phyloP scores from a whole-genome alignment of 2,113 vertebrate species.

The Clarias batrachus region DNA sequence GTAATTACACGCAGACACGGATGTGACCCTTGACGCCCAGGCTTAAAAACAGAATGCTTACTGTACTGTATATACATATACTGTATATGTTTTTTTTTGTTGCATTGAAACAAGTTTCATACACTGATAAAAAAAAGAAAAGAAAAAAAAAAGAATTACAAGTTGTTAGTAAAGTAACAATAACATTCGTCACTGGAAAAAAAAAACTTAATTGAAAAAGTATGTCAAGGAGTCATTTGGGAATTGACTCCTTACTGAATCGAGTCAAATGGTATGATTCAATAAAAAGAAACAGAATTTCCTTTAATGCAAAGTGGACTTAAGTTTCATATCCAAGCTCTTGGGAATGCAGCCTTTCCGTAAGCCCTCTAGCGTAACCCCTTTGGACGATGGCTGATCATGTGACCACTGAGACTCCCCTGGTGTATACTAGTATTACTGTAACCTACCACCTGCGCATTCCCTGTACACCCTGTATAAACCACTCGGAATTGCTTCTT shows the following conservation, averaged over 20 bases:
- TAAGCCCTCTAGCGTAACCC: background rate
- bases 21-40: background rate
- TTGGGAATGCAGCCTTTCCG: background rate
- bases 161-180: background rate
- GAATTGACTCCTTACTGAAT: background rate
- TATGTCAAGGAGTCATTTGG: background rate
- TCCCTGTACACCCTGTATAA: background rate
- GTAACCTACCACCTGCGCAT: background rate
- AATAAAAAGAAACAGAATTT: background rate
- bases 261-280: background rate
- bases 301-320: background rate
- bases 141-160: background rate
- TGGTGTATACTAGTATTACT: constrained; percentile 7
- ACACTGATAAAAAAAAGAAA: no score
- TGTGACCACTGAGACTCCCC: background rate
- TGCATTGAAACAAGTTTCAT: no score
- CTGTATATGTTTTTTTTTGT: no score
- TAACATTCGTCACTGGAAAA: background rate
- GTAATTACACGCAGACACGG: constrained; percentile 33
- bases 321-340: background rate
- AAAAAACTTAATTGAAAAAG: background rate
- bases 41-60: background rate
- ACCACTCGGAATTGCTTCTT: background rate
- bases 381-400: background rate
- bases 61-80: background rate